Evolutionary conservation across 2,113 vertebrate species (phyloP).

Genomic region (Catharus minimus): DNA sequence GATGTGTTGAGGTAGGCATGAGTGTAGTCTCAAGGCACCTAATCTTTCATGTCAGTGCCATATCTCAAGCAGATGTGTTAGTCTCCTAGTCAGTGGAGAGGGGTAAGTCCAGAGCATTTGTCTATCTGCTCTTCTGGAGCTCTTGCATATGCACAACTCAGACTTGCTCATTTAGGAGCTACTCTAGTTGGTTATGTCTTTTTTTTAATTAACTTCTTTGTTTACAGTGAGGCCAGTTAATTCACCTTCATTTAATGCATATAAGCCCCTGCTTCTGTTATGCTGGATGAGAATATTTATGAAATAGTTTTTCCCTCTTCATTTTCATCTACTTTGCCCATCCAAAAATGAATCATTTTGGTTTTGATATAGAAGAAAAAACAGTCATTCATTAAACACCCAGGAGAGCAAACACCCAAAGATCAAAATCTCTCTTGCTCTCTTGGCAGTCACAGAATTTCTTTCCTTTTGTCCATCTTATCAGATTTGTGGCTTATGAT

Average conservation of each 20-base stretch:
- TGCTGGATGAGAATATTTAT: not conserved
- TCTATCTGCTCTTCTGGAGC: not conserved
- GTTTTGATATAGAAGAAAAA: not conserved
- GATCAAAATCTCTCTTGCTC: not conserved
- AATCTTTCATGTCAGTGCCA: not conserved
- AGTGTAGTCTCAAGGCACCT: not conserved
- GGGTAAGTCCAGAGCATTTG: not conserved
- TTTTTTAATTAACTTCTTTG: not conserved
- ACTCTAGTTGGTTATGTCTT: not conserved
- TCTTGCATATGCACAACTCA: not conserved
- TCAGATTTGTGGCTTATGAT: not conserved
- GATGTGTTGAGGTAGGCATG: not conserved
- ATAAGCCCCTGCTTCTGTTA: not conserved
- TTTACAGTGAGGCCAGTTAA: not conserved
- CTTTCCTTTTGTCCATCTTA: not conserved
- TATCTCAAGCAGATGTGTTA: not conserved
- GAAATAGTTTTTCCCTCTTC: not conserved
- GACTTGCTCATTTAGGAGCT: not conserved
- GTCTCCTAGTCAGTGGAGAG: not conserved
- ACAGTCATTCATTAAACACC: not conserved
- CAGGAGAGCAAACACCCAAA: not conserved
- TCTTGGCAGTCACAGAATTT: not conserved
- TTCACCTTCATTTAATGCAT: not conserved
- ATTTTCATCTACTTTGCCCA: not conserved
- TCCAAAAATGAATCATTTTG: not conserved